Base-by-base conservation (phyloP, 2,888 invertebrate genomes). In the Operophtera brumata region DNA sequence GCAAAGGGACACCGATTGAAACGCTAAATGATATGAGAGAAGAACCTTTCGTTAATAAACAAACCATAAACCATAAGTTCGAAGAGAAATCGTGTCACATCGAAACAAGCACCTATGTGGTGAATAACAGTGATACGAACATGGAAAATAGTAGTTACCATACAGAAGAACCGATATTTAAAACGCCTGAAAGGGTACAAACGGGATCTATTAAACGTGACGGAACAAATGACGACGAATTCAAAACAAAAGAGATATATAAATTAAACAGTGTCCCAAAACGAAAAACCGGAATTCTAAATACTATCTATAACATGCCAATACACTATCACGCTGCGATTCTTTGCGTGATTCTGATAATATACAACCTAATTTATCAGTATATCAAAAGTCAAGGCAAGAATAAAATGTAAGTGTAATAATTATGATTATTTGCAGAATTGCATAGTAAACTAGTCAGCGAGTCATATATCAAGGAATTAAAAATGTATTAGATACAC, bases 261-360 rank as follows among this genome's bases (percentile, higher is more conserved):
- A 78, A 76, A 69, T 41, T 70, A 77, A 81, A 81, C 79, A 84
- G 84, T 83, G 80, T 78, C 72, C 72, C 71, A 65, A 75, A 70
- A 56, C 79, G 75, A 67, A 74, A 68, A 40, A 69, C 65, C 49
- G 82, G 87, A 75, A 72, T 89, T 61, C 67, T 85, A 57, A 76
- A 75, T 63, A 76, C 76, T 73, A 79, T 91, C 69, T 86, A 80
- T 74, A 87, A 86, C 65, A 83, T 90, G 86, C 91, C 90, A 61
- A 80, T 86, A 75, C 91, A 91, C 78, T 91, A 91, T 78, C 90
- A 90, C 70, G 90, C 91, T 67, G 83, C 84, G 61, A 84, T 91
- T 69, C 64, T 91, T 69, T 91, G 91, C 82, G 80, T 89, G 70
- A 72, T 90, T 67, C 82, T 91, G 77, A 88, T 91, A 82, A 80